These are phyloP conservation scores for Oedothorax gibbosus DNA, from an alignment of 1,140 invertebrate species.

Conservation along the genomic window DNA sequence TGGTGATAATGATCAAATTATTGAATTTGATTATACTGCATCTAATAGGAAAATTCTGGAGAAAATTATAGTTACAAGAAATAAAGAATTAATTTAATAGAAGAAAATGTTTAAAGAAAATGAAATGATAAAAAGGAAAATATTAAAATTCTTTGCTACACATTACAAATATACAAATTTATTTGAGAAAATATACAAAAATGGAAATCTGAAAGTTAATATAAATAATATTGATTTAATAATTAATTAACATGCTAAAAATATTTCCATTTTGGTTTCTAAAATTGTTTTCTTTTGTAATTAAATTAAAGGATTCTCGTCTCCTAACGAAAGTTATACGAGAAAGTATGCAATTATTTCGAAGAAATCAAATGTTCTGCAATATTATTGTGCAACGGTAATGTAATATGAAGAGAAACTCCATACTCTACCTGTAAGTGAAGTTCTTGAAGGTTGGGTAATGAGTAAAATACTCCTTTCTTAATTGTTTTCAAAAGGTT, in stretches of 20 bases:
- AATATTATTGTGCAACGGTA: not conserved
- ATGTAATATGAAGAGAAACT: not conserved
- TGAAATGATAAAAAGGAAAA: no score
- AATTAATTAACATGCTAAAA: not conserved
- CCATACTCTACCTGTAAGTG: conserved; percentile 72
- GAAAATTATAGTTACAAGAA: no score
- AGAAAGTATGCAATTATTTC: not conserved
- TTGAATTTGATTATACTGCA: no score
- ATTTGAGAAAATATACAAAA: not conserved
- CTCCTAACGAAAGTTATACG: not conserved
- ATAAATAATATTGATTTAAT: not conserved
- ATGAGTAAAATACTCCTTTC: conserved; percentile 82
- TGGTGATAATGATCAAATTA: no score
- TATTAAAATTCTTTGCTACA: no score
- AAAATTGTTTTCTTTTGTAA: not conserved
- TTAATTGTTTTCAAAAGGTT: conserved; percentile 82
- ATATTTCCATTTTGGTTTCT: not conserved
- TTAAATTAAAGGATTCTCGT: not conserved
- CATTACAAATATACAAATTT: not conserved
- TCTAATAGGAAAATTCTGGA: no score
- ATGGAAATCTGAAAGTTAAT: not conserved
- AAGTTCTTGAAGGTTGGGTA: conserved; percentile 83
- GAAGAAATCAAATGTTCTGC: not conserved
- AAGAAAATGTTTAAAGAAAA: no score
- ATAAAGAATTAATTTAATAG: no score